A percentile compares a stretch with the other conserved stretches of the same genome.
Conservation (phyloP, 2,797 vertebrate species). For the Myotis pilosus region DNA sequence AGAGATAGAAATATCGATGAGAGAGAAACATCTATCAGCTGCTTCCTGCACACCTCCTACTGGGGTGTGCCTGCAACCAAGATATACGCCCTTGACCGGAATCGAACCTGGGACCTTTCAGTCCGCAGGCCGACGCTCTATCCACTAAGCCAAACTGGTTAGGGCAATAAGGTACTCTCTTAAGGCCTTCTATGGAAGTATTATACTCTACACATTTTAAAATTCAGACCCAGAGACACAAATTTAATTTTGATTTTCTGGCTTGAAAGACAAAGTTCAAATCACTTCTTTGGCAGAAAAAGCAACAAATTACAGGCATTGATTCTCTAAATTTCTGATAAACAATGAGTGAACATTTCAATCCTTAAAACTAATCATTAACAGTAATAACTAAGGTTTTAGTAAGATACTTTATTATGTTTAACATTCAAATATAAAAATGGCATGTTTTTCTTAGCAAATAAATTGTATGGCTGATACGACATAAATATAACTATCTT, state of each 20-base stretch:
- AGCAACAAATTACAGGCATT: neutral
- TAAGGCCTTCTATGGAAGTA: constrained; percentile 5
- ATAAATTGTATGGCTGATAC: constrained; percentile 21
- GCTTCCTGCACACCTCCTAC: too few relatives aligned
- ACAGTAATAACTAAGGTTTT: neutral
- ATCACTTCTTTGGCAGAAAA: constrained; percentile 23
- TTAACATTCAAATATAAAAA: neutral
- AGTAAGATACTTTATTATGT: constrained; percentile 1
- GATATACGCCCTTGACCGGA: too few relatives aligned
- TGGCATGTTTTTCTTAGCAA: constrained; percentile 22
- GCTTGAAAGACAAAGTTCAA: constrained; percentile 14
- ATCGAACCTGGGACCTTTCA: too few relatives aligned
- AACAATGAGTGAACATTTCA: neutral
- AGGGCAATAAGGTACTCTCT: neutral
- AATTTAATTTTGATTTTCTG: constrained; percentile 31
- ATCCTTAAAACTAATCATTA: constrained; percentile 1
- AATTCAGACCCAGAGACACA: constrained; percentile 13
- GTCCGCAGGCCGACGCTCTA: too few relatives aligned
- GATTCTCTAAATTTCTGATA: neutral
- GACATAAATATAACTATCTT: neutral
- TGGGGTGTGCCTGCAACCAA: too few relatives aligned
- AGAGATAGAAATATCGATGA: too few relatives aligned
- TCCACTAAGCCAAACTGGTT: too few relatives aligned
- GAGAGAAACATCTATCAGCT: too few relatives aligned
- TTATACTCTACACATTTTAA: constrained; percentile 33